These are phyloP conservation scores for Smutsia temminckii DNA, from an alignment of 2,797 vertebrate species.

Conservation along the genomic window DNA sequence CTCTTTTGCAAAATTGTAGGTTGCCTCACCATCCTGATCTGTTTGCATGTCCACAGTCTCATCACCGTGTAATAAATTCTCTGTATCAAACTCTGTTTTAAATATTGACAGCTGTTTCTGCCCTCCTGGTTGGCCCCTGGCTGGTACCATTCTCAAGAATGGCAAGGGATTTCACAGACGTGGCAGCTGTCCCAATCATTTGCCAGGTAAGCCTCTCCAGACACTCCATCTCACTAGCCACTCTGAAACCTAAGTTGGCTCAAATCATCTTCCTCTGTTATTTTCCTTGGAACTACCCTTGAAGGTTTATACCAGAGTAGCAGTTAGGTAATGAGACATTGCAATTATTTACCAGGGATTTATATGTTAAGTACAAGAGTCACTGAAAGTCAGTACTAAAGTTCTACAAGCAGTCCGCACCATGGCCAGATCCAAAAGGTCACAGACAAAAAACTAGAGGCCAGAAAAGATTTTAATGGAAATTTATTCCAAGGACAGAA, in stretches of 20 bases:
- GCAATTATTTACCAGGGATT: background rate
- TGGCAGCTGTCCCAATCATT: background rate
- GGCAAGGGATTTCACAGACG: background rate
- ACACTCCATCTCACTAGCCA: background rate
- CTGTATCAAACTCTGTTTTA: background rate
- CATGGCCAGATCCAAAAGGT: conserved; percentile 72
- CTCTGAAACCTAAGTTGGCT: background rate
- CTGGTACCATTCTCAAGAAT: background rate
- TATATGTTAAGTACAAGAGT: background rate
- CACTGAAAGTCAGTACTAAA: background rate
- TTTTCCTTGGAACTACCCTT: background rate
- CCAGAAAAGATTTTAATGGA: background rate
- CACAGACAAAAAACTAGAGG: background rate
- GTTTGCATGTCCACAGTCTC: background rate
- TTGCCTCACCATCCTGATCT: background rate
- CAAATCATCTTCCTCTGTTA: background rate
- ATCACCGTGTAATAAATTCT: background rate
- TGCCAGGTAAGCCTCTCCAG: background rate
- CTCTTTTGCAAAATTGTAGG: background rate
- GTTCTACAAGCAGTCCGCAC: conserved; percentile 60
- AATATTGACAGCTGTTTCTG: background rate
- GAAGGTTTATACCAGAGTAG: background rate
- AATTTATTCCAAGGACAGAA: background rate
- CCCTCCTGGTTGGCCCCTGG: background rate
- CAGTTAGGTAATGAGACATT: background rate